A percentile compares a stretch with the other conserved stretches of the same genome.
Conservation (phyloP, 2,113 vertebrate species). For the Alouatta palliata region DNA sequence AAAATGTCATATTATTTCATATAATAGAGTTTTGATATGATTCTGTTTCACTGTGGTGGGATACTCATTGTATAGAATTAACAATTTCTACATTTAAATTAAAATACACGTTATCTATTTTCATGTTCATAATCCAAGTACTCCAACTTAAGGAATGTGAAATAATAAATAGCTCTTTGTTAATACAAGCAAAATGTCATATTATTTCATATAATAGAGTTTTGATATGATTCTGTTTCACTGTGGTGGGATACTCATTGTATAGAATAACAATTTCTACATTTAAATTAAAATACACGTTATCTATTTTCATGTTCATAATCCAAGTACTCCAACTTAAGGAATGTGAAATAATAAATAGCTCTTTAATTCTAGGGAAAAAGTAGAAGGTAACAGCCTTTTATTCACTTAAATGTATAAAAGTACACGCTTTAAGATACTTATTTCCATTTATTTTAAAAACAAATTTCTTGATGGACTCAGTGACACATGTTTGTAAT, state of each 20-base stretch:
- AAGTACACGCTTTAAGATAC: slow-evolving; percentile 8
- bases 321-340: not conserved
- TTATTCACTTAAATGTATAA: slow-evolving; percentile 11
- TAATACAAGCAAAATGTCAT: not conserved
- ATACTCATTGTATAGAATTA: not conserved
- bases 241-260: not conserved
- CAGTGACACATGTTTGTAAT: too few species aligned
- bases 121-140: not conserved
- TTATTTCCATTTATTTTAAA: not conserved
- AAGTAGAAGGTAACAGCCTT: not conserved
- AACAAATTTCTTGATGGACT: not conserved
- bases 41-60: not conserved
- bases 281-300: not conserved
- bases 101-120: not conserved
- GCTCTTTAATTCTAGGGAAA: not conserved
- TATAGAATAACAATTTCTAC: not conserved
- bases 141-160: not conserved
- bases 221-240: not conserved
- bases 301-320: not conserved
- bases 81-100: not conserved
- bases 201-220: not conserved
- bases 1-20: not conserved
- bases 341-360: not conserved
- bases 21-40: not conserved
- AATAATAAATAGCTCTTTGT: not conserved